Evolutionary conservation across 2,888 invertebrate species (phyloP), one percentile per base, ranked within the genome.

Genomic region (Phyllotreta striolata): DNA sequence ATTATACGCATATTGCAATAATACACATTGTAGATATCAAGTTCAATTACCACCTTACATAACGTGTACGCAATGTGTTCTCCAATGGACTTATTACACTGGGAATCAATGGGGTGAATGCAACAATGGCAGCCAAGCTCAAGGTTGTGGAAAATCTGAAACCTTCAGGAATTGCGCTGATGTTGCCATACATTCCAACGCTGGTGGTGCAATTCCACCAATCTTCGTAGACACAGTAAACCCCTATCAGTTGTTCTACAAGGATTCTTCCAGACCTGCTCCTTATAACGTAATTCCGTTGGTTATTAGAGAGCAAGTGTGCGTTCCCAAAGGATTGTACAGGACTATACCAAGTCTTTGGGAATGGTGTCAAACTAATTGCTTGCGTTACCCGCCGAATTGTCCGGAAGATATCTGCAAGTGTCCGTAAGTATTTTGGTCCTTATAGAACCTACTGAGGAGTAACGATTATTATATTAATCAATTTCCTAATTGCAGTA

Each of bases 21-120:
- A 10, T 58, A n/a, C 64, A 13, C 44, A 38, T 63, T 66, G 56
- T 56, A 85, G 88, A 61, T 93, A 93, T 79, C 85, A 88, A 68
- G 92, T 95, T 0, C 85, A 88, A 2, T 83, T 96, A 55, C 96
- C 96, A 0, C 85, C 92, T 0, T 93, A 91, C 74, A 80, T 96
- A 1, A 93, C 93, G 0, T 96, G 95, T 76, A 89, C 91, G 0
- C 93, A 94, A 74, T 96, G 96, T 76, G 92, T 96, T 3, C 79
- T 96, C n/a, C 95, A 95, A 78, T 96, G 96, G 96, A 93, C 90
- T 62, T 96, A 95, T 79, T 91, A 90, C 72, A 94, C 95, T 62
- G 92, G 92, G 87, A 96, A 96, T 78, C 94, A 93, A 88, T 96
- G 95, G 95, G 96, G 95, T 5, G 87, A 86, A 13, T 95, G 95